These are phyloP conservation scores for Meandrusa payeni DNA, from an alignment of 2,888 invertebrate species.

Conservation along the genomic window DNA sequence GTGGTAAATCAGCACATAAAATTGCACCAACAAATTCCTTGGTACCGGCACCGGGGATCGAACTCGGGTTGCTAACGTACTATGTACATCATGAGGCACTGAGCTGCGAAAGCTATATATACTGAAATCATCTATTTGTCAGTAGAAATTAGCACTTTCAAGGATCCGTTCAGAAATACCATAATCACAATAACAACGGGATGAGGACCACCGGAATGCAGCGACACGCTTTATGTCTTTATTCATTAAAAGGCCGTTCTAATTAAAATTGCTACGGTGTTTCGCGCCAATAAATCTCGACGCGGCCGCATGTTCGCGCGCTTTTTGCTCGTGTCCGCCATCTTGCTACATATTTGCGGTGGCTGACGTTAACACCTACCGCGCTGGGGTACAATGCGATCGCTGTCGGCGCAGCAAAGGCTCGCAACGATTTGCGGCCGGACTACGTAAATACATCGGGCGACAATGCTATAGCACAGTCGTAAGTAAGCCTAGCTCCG, in stretches of 20 bases:
- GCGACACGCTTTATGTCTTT: slow-evolving; percentile 42
- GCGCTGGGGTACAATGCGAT: slow-evolving; percentile 39
- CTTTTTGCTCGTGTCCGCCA: slow-evolving; percentile 37
- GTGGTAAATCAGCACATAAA: too few relatives aligned
- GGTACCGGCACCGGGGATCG: too few relatives aligned
- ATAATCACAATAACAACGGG: slow-evolving; percentile 32
- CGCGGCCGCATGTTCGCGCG: slow-evolving; percentile 34
- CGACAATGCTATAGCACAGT: slow-evolving; percentile 38
- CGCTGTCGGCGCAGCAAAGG: slow-evolving; percentile 36
- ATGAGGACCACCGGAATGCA: slow-evolving; percentile 29
- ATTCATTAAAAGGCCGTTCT: slow-evolving; percentile 47
- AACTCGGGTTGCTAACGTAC: too few relatives aligned
- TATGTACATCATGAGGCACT: too few relatives aligned
- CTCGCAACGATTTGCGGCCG: slow-evolving; percentile 38
- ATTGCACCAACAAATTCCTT: too few relatives aligned
- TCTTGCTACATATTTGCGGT: slow-evolving; percentile 41
- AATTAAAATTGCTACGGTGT: slow-evolving; percentile 46
- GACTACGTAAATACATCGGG: slow-evolving; percentile 34
- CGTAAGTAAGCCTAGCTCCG: slow-evolving; percentile 35
- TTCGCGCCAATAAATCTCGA: slow-evolving; percentile 41
- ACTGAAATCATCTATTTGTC: too few relatives aligned
- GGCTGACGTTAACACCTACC: slow-evolving; percentile 42
- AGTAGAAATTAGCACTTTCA: too few relatives aligned
- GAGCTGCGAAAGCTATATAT: too few relatives aligned
- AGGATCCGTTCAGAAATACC: too few relatives aligned